Evolutionary conservation across 2,888 invertebrate species (phyloP).

Genomic region (Sesamia inferens): DNA sequence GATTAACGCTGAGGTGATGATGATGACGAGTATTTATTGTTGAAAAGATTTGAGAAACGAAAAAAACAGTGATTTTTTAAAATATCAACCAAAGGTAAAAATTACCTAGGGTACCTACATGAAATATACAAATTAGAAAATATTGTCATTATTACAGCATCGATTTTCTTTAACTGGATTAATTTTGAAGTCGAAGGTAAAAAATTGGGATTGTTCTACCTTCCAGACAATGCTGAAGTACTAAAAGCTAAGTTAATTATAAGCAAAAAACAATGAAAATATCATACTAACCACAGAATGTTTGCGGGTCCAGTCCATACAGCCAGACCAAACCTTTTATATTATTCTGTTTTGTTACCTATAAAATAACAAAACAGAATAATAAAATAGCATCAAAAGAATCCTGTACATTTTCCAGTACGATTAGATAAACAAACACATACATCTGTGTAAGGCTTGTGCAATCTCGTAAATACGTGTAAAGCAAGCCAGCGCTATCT

Average conservation of each 20-base stretch:
- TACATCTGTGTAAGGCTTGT: slow-evolving; percentile 29
- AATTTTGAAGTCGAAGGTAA: neutral
- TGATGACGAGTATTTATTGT: slow-evolving; percentile 1
- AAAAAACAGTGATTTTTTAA: neutral
- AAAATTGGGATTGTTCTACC: neutral
- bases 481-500: slow-evolving; percentile 56
- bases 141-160: too few species aligned
- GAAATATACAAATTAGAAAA: too few species aligned
- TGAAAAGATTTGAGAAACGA: neutral
- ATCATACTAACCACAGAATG: too few species aligned
- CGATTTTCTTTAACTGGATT: neutral
- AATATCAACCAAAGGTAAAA: too few species aligned
- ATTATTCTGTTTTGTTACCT: neutral
- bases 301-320: neutral
- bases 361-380: neutral
- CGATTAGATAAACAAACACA: slow-evolving; percentile 35
- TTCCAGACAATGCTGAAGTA: neutral
- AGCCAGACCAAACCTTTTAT: neutral
- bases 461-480: slow-evolving; percentile 59
- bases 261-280: neutral
- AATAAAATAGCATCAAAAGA: slow-evolving; percentile 13
- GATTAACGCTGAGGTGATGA: too few species aligned
- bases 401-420: slow-evolving; percentile 6
- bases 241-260: too few species aligned
- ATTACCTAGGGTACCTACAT: too few species aligned